Percentiles rank a stretch among this genome's conserved stretches.
These are phyloP conservation scores for Laothoe populi DNA, from an alignment of 2,888 invertebrate species.

Conservation along the genomic window DNA sequence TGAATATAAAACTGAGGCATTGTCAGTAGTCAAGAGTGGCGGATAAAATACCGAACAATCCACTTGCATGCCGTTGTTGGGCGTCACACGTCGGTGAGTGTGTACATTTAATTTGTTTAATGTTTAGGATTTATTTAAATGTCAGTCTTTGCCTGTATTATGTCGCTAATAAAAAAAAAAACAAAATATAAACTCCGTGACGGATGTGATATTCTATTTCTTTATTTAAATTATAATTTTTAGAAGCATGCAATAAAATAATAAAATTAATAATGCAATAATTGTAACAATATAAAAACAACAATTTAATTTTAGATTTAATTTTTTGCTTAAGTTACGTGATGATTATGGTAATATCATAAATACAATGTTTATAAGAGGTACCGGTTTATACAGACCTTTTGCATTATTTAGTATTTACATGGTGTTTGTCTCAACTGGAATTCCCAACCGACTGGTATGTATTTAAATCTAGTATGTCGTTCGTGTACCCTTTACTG, in stretches of 20 bases:
- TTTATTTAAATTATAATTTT: too few species aligned
- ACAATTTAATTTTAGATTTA: too few species aligned
- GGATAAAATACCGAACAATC: conserved; percentile 22
- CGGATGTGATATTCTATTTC: too few species aligned
- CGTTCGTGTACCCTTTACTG: background rate
- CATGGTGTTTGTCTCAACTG: background rate
- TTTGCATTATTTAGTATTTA: background rate
- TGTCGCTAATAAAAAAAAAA: too few species aligned
- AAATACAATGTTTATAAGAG: background rate
- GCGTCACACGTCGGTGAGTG: conserved; percentile 14
- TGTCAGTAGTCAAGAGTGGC: conserved; percentile 10
- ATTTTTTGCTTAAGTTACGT: too few species aligned
- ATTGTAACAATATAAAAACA: too few species aligned
- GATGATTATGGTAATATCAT: background rate
- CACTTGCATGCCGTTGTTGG: background rate
- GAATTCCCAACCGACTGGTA: background rate
- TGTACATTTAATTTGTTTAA: background rate
- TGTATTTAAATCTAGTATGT: background rate
- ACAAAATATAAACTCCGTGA: too few species aligned
- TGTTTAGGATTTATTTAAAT: too few species aligned
- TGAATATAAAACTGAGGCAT: conserved; percentile 4
- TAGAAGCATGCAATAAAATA: too few species aligned
- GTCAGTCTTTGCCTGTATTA: too few species aligned
- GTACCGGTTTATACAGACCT: background rate
- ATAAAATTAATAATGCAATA: too few species aligned